phyloP scores from a whole-genome alignment of 2,888 invertebrate species.

The Eucera pruinosa region DNA sequence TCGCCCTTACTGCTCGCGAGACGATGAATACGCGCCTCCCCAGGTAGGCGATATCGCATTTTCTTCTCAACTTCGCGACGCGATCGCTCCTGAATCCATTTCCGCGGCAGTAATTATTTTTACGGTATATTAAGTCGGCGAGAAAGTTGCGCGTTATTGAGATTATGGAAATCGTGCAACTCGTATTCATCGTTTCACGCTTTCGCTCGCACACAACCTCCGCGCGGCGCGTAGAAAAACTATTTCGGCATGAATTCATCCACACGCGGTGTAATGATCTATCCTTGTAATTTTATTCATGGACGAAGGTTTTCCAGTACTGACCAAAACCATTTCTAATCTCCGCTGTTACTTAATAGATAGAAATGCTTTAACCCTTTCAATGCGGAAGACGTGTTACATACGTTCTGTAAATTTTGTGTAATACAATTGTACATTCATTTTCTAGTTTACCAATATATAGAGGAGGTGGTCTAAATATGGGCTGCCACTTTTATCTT shows the following conservation, averaged over 20 bases:
- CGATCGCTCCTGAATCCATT: conserved; percentile 36
- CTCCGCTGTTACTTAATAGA: too few relatives aligned
- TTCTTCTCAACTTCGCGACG: conserved; percentile 31
- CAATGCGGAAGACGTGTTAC: too few relatives aligned
- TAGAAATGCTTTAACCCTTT: too few relatives aligned
- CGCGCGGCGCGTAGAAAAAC: background rate
- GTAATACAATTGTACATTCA: too few relatives aligned
- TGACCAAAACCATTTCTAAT: too few relatives aligned
- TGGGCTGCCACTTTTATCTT: too few relatives aligned
- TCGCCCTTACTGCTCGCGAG: conserved; percentile 14
- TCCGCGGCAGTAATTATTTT: conserved; percentile 54
- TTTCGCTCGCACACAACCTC: conserved; percentile 36
- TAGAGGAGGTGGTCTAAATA: too few relatives aligned
- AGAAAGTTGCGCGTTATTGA: conserved; percentile 45
- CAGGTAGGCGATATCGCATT: conserved; percentile 44
- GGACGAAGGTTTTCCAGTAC: too few relatives aligned
- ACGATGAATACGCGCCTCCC: conserved; percentile 48
- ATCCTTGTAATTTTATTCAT: background rate
- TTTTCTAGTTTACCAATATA: too few relatives aligned
- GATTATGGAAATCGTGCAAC: conserved; percentile 40
- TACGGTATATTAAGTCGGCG: conserved; percentile 44
- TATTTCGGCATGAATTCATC: conserved; percentile 18
- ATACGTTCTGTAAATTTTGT: too few relatives aligned
- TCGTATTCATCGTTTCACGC: conserved; percentile 31
- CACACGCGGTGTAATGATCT: background rate